Base-by-base conservation (phyloP, 2,797 vertebrate genomes). In the Lates japonicus region DNA sequence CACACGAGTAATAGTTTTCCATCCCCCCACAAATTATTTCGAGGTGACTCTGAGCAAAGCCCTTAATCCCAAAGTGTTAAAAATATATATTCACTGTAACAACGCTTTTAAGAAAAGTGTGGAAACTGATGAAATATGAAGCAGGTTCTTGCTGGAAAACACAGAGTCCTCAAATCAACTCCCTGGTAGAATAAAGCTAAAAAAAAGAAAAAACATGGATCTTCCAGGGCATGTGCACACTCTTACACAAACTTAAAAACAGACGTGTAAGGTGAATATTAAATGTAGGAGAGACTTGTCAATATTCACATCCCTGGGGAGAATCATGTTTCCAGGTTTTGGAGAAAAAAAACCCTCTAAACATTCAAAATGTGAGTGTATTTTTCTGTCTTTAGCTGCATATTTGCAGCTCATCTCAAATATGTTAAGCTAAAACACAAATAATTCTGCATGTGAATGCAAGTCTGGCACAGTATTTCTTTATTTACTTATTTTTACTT, bases 71-170 rank as follows among this genome's bases (percentile, higher is more conserved):
- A 14, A 33, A 66, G 59, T 39, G 17, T 46, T 33, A 7, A 75
- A 78, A 74, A 71, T 1, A 31, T 41, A 49, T 41, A 31, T 60
- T 44, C 25, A 5, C 44, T 35, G 54, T 65, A 51, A 64, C 19
- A 70, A 61, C 13, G 54, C 51, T 70, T 77, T 70, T 52, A 66
- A 48, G 31, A 20, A 70, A 70, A 57, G 17, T 20, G 16, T 57
- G 48, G 31, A 80, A 72, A 52, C 2, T 63, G 59, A 76, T 80
- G 16, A 86, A 88, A 88, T 82, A 64, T 52, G 41, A 70, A 71
- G 59, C 8, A 52, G 48, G 16, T 63, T 60, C 12, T 72, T 41
- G 44, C 51, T 44, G 13, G 59, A 80, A 83, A 69, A 70, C 39
- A 29, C 33, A 65, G 14, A 65, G 16, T 63, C 62, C 35, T 67